These are phyloP conservation scores for Leptinotarsa haldemani DNA, from an alignment of 2,888 invertebrate species.

Conservation along the genomic window DNA sequence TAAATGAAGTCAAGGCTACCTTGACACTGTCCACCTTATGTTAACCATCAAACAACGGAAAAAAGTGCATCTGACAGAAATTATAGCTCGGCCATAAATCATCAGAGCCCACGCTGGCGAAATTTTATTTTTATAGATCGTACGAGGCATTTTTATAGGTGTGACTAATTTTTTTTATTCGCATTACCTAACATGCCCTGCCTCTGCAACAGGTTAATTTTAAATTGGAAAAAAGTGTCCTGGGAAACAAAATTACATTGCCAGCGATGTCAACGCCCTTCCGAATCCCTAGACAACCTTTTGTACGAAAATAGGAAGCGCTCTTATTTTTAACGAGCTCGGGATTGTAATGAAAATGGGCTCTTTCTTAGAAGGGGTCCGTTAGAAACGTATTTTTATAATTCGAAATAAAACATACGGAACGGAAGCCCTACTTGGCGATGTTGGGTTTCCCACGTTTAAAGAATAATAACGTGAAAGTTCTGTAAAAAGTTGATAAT, in stretches of 20 bases:
- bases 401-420: not conserved
- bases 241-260: constrained; percentile 1
- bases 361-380: not conserved
- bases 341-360: not conserved
- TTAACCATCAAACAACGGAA: constrained; percentile 4
- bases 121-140: not conserved
- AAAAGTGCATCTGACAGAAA: constrained; percentile 13
- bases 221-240: not conserved
- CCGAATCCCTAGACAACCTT: constrained; percentile 13
- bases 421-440: not conserved
- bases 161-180: constrained; percentile 2
- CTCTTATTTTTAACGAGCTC: constrained; percentile 23
- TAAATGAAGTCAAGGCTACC: not conserved
- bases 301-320: constrained; percentile 21
- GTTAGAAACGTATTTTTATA: not conserved
- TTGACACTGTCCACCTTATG: constrained; percentile 7
- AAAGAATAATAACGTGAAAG: not conserved
- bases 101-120: not conserved
- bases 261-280: constrained; percentile 15
- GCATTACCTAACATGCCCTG: not conserved
- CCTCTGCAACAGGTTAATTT: not conserved
- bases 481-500: not conserved
- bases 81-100: constrained; percentile 7
- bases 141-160: constrained; percentile 1
- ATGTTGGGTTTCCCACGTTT: constrained; percentile 5